Evolutionary conservation across 2,888 invertebrate species (phyloP).

Genomic region (Nudaria mundana): DNA sequence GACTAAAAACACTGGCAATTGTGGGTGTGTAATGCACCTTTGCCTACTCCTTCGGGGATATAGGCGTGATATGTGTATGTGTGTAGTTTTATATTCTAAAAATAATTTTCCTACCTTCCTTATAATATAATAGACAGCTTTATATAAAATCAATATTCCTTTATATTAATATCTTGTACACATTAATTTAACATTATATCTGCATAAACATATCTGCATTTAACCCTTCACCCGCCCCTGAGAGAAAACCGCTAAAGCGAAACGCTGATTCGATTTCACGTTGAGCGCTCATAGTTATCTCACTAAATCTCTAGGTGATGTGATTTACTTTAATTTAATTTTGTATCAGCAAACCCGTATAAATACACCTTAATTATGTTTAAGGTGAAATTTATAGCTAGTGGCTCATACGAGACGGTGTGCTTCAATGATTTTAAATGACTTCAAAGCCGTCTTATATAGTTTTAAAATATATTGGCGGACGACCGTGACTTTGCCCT

Average conservation of each 20-base stretch:
- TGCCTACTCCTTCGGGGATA: too few relatives aligned
- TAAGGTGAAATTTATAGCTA: constrained; percentile 31
- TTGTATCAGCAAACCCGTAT: constrained; percentile 56
- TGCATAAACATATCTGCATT: constrained; percentile 6
- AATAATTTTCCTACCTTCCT: too few relatives aligned
- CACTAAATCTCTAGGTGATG: constrained; percentile 73
- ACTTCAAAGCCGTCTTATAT: constrained; percentile 1
- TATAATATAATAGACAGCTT: background rate
- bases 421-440: constrained; percentile 4
- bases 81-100: too few relatives aligned
- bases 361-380: constrained; percentile 69
- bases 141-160: constrained; percentile 9
- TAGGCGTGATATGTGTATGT: too few relatives aligned
- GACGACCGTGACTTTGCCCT: background rate
- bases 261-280: constrained; percentile 73
- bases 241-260: constrained; percentile 63
- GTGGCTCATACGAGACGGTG: constrained; percentile 12
- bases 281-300: constrained; percentile 54
- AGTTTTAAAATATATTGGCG: background rate
- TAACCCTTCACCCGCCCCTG: constrained; percentile 39
- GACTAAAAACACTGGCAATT: too few relatives aligned
- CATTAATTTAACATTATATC: constrained; percentile 14
- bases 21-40: too few relatives aligned
- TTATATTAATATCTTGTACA: constrained; percentile 7
- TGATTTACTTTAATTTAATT: constrained; percentile 80